Evolutionary conservation across 2,888 invertebrate species (phyloP).

Genomic region (Phortica okadai): DNA sequence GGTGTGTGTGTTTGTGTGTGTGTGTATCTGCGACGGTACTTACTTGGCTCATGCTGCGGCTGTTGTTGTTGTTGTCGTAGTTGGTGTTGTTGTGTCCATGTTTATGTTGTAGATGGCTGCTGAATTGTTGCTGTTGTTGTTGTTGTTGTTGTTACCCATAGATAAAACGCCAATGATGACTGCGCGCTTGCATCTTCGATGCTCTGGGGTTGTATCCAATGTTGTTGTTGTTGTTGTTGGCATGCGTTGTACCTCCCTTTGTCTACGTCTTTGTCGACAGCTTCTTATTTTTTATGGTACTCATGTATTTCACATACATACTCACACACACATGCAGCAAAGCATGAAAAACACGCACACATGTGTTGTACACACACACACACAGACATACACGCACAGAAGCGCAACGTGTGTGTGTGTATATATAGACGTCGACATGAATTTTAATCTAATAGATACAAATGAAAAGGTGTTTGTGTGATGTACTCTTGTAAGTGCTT

Average conservation of each 20-base stretch:
- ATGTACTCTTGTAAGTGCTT: conserved; percentile 58
- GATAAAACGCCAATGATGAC: conserved; percentile 66
- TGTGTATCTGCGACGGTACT: conserved; percentile 38
- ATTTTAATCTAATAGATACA: conserved; percentile 76
- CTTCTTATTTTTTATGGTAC: conserved; percentile 6
- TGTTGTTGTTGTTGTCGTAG: conserved; percentile 44
- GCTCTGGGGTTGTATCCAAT: conserved; percentile 32
- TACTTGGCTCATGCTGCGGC: conserved; percentile 40
- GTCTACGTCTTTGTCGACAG: not conserved
- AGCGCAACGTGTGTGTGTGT: conserved; percentile 37
- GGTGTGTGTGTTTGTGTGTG: conserved; percentile 42
- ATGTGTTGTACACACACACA: not conserved
- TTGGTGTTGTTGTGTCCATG: conserved; percentile 52
- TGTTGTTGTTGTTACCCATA: conserved; percentile 39
- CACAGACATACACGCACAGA: conserved; percentile 31
- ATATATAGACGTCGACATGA: conserved; percentile 64
- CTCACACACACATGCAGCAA: not conserved
- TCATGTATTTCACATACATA: not conserved
- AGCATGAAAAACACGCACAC: not conserved
- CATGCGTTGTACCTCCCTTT: conserved; percentile 23
- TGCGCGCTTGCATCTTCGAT: conserved; percentile 52
- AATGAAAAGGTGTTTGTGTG: conserved; percentile 73
- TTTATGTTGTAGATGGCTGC: conserved; percentile 54
- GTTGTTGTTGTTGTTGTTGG: conserved; percentile 48
- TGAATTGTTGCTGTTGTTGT: conserved; percentile 40